Evolutionary conservation across 1,140 invertebrate genomes (phyloP).

Genomic region (Drosophila fuyamai): DNA sequence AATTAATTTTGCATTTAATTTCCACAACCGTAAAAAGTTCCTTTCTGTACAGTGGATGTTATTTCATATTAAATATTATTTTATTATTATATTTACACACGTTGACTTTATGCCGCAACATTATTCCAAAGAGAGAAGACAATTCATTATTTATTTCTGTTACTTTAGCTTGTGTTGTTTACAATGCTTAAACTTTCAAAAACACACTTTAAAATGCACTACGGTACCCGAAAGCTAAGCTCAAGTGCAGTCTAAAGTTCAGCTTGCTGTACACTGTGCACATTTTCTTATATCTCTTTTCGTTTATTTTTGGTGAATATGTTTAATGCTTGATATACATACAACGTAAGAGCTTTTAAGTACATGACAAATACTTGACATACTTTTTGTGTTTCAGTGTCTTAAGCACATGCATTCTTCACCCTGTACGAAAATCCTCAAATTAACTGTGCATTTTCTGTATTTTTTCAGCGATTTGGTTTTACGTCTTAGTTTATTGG

Average conservation of each 20-base stretch:
- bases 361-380: slow-evolving; percentile 5
- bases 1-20: slow-evolving; percentile 68
- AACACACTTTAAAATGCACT: slow-evolving; percentile 45
- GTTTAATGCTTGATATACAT: not conserved
- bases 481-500: slow-evolving; percentile 4
- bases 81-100: slow-evolving; percentile 49
- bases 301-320: not conserved
- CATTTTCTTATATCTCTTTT: not conserved
- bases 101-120: not conserved
- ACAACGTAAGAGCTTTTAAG: slow-evolving; percentile 9
- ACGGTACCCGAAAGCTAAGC: slow-evolving; percentile 51
- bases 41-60: slow-evolving; percentile 61
- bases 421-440: slow-evolving; percentile 25
- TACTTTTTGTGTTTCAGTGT: not conserved
- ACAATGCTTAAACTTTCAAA: slow-evolving; percentile 9
- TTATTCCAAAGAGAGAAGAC: not conserved
- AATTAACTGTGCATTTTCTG: slow-evolving; percentile 5
- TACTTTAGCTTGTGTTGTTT: not conserved
- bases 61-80: slow-evolving; percentile 8
- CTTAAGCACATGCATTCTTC: slow-evolving; percentile 11
- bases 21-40: slow-evolving; percentile 83
- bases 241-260: slow-evolving; percentile 50
- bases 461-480: not conserved
- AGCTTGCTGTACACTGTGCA: slow-evolving; percentile 51
- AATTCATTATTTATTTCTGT: not conserved